Base-by-base conservation (phyloP, 1,140 invertebrate species). In the Lasioglossum albipes region DNA sequence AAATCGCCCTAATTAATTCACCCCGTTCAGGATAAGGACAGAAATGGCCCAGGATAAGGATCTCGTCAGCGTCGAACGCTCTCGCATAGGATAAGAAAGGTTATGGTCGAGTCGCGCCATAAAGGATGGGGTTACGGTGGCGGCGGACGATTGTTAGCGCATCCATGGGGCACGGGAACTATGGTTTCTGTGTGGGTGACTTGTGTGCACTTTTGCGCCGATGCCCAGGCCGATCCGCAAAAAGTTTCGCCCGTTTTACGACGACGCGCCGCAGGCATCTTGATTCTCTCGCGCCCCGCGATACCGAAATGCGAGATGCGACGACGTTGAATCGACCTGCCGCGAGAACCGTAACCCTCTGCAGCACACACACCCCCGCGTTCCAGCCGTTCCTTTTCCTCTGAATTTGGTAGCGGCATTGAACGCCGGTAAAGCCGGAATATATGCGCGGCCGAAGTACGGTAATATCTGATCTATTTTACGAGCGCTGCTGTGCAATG, bases 381-480 rank as follows among this genome's bases (percentile, higher is more conserved):
- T 36, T 36, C 7, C 3, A 5, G 62, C 7, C 16, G 41, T 73
- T 62, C 71, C 57, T 73, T 62, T 73, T 62, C 59, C 57, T 27
- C 12, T 31, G 66, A 77, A 77, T 77, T 77, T 77, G 22, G 64
- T 31, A n/a, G 49, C 74, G n/a, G n/a, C 57, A 73, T 73, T 36
- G 70, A 65, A 42, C 59, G 22, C 20, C n/a, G 36, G 18, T 27
- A 36, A 42, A 61, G 74, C 36, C 41, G 10, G 20, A 54, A 57
- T 67, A 42, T 68, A 59, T 41, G 61, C 61, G 20, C 27, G 22
- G 42, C 7, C 54, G 71, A 27, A 49, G 22, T 49, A 41, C 72
- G 45, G 52, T 67, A 61, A 69, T 76, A 73, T 73, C 69, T 27
- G 45, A 72, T 78, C 42, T 78, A 64, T 65, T 79, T 79, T 79